Evolutionary conservation across 1,140 invertebrate species (phyloP).

Genomic region (Teleopsis dalmanni): DNA sequence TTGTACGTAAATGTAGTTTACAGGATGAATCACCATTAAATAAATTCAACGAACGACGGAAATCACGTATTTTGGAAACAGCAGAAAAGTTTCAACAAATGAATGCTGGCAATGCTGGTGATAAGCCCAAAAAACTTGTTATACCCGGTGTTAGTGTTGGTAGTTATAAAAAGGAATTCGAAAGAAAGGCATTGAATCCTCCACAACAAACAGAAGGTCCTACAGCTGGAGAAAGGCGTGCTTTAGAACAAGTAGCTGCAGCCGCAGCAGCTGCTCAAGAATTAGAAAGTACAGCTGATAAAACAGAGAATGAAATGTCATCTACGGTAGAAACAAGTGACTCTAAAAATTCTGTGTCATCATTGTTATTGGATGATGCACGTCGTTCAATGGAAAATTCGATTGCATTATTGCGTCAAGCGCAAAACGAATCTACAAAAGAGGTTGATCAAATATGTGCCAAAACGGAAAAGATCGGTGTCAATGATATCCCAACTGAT

Average conservation of each 20-base stretch:
- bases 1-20: conserved; percentile 37
- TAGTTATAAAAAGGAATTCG: conserved; percentile 75
- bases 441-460: conserved; percentile 42
- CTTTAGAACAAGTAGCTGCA: conserved; percentile 32
- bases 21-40: conserved; percentile 43
- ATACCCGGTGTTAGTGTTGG: conserved; percentile 75
- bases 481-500: conserved; percentile 21
- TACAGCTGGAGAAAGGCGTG: conserved; percentile 28
- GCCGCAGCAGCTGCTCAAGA: conserved; percentile 35
- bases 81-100: conserved; percentile 64
- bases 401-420: conserved; percentile 43
- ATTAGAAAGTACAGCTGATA: conserved; percentile 9
- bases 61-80: conserved; percentile 62
- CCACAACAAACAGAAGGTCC: conserved; percentile 22
- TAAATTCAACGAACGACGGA: conserved; percentile 48
- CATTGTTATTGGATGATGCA: conserved; percentile 38
- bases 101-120: conserved; percentile 28
- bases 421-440: conserved; percentile 41
- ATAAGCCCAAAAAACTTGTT: conserved; percentile 69
- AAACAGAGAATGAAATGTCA: conserved; percentile 13
- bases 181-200: conserved; percentile 60
- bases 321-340: conserved; percentile 27
- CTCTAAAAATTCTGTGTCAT: conserved; percentile 36
- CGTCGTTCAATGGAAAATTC: conserved; percentile 46
- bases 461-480: conserved; percentile 38